Evolutionary conservation across 2,888 invertebrate genomes (phyloP).

Genomic region (Pterostichus madidus): DNA sequence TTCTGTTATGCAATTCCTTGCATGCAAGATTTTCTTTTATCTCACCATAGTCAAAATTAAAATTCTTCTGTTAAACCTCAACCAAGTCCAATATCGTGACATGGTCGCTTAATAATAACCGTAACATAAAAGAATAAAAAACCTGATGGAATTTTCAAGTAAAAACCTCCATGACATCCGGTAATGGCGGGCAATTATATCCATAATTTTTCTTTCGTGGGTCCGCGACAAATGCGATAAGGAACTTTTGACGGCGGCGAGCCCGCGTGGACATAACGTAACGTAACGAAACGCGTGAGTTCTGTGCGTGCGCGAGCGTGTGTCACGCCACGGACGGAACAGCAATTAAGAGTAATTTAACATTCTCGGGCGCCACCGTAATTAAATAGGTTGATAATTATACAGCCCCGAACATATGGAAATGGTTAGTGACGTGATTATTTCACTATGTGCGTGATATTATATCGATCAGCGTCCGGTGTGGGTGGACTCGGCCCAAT

Average conservation of each 20-base stretch:
- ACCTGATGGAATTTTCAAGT: constrained; percentile 60
- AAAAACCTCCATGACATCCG: constrained; percentile 63
- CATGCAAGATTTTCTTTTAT: background rate
- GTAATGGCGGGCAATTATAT: constrained; percentile 63
- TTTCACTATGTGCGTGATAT: constrained; percentile 52
- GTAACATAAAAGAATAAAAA: constrained; percentile 52
- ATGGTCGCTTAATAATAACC: constrained; percentile 48
- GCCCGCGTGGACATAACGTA: constrained; percentile 9
- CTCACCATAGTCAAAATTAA: background rate
- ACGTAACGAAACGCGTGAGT: constrained; percentile 29
- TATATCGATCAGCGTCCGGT: constrained; percentile 42
- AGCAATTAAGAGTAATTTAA: constrained; percentile 65
- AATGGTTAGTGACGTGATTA: constrained; percentile 60
- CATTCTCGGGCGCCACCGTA: constrained; percentile 64
- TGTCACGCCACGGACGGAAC: constrained; percentile 54
- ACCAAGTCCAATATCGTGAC: constrained; percentile 17
- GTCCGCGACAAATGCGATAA: constrained; percentile 55
- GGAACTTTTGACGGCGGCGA: constrained; percentile 43
- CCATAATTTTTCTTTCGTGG: constrained; percentile 61
- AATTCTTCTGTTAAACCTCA: background rate
- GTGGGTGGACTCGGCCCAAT: background rate
- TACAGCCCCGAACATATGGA: constrained; percentile 56
- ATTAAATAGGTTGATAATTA: constrained; percentile 66
- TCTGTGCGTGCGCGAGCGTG: constrained; percentile 25
- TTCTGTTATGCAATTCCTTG: too few relatives aligned